phyloP scores from a whole-genome alignment of 2,113 vertebrate genomes.

The Psittacara wagleri region DNA sequence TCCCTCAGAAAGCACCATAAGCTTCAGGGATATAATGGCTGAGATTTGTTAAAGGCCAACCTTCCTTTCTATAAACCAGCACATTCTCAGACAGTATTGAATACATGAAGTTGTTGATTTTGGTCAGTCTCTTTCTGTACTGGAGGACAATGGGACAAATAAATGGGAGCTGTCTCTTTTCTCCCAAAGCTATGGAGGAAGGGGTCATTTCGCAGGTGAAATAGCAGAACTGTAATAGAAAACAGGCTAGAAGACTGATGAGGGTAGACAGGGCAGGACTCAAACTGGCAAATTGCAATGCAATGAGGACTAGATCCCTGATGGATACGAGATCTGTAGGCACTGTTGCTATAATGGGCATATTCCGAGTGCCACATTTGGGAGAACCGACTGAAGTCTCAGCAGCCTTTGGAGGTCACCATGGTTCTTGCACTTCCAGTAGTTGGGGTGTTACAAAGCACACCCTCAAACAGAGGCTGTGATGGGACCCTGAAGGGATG shows the following conservation, averaged over 20 bases:
- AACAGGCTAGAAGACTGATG: not conserved
- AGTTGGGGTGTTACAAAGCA: accelerated
- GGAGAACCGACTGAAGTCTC: not conserved
- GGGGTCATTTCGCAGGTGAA: not conserved
- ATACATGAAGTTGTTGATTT: not conserved
- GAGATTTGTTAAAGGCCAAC: not conserved
- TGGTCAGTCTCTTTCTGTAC: not conserved
- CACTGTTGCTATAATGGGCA: not conserved
- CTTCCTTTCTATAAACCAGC: not conserved
- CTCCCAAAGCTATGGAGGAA: not conserved
- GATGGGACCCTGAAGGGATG: not conserved
- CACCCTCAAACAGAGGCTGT: not conserved
- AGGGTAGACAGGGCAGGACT: not conserved
- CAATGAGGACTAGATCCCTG: not conserved
- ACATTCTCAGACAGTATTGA: not conserved
- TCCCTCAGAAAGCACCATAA: not conserved
- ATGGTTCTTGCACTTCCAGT: not conserved
- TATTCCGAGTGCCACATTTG: not conserved
- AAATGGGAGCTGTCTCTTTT: not conserved
- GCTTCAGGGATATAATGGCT: not conserved
- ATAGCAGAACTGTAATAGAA: not conserved
- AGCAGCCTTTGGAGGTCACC: not conserved
- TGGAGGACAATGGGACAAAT: not conserved
- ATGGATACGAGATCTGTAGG: not conserved
- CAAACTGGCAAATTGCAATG: not conserved